A percentile compares a stretch with the other conserved stretches of the same genome.
These are phyloP conservation scores for Gopherus flavomarginatus DNA, from an alignment of 2,113 vertebrate genomes.

Conservation along the genomic window DNA sequence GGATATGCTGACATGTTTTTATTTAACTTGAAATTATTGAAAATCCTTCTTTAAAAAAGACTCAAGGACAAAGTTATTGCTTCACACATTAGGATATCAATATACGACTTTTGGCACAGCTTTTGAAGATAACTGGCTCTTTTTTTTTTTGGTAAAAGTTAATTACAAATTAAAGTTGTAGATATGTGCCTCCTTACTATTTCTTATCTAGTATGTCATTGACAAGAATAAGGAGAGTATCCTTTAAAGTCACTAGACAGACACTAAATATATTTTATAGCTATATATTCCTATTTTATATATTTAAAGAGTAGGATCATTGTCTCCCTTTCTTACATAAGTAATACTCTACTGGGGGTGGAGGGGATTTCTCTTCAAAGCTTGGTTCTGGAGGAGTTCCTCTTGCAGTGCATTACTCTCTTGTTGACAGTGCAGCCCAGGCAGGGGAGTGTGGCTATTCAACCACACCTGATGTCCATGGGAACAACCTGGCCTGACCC, in stretches of 20 bases:
- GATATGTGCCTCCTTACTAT: background rate
- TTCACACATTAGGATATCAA: constrained; percentile 69
- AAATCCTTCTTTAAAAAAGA: constrained; percentile 51
- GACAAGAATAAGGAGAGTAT: constrained; percentile 64
- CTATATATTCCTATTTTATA: background rate
- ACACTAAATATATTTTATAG: constrained; percentile 16
- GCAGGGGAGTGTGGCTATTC: background rate
- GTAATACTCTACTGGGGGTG: background rate
- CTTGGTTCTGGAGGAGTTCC: background rate
- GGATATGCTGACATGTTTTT: constrained; percentile 49
- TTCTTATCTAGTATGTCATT: constrained; percentile 50
- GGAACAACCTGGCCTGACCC: constrained; percentile 24
- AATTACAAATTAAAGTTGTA: constrained; percentile 62
- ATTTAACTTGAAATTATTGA: constrained; percentile 58
- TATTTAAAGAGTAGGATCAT: background rate
- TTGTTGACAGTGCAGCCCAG: background rate
- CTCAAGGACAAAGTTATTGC: constrained; percentile 65
- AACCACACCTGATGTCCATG: constrained; percentile 25
- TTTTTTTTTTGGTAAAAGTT: constrained; percentile 42
- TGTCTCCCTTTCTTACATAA: background rate
- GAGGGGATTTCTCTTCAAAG: constrained; percentile 13
- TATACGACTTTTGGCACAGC: constrained; percentile 50
- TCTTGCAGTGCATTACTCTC: constrained; percentile 20
- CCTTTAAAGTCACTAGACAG: constrained; percentile 43
- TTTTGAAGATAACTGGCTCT: constrained; percentile 47